Base-by-base conservation (phyloP, 2,888 invertebrate genomes). In the Conus canariensis region DNA sequence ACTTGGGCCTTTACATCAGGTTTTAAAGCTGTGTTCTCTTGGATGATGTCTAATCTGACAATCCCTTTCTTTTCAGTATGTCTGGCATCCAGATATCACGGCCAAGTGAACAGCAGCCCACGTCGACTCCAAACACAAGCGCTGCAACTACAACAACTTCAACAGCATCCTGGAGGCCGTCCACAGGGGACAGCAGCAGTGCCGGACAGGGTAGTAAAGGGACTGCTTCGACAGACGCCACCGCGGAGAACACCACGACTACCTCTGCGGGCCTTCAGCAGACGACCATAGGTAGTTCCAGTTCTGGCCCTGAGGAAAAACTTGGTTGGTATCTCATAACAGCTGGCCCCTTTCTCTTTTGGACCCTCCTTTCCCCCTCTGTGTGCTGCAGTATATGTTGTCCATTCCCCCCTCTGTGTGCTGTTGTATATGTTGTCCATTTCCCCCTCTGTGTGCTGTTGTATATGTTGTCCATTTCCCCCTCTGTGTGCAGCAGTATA, bases 81-180 rank as follows among this genome's bases (percentile, higher is more conserved):
- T 85, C 70, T 74, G 89, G 89, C 19, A 89, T 89, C 77, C 85
- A 89, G 85, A 85, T 60, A 25, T 67, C 89, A 59, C 85, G 22
- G 16, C 10, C 16, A 7, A 30, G 14, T 1, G 14, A 14, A 19
- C 88, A 82, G 60, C 82, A 25, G 30, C 19, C 77, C 25, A 59
- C 59, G 14, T 14, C 74, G 4, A n/a, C 88, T n/a, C 14, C 74
- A 10, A 30, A 25, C 16, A 16, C 83, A 19, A 85, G n/a, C 12
- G 8, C 89, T n/a, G 8, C 80, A 30, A 3, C 60, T 9, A 80
- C 74, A 60, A n/a, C 88, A 88, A 22, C 74, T 25, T 3, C 56
- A 14, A 8, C 60, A 25, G 30, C 60, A 1, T 59, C 89, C 16
- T 56, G 74, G 60, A 88, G 80, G 45, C 88, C 77, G 0, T 58